phyloP scores from a whole-genome alignment of 1,140 invertebrate species.

The Mizuhopecten yessoensis region DNA sequence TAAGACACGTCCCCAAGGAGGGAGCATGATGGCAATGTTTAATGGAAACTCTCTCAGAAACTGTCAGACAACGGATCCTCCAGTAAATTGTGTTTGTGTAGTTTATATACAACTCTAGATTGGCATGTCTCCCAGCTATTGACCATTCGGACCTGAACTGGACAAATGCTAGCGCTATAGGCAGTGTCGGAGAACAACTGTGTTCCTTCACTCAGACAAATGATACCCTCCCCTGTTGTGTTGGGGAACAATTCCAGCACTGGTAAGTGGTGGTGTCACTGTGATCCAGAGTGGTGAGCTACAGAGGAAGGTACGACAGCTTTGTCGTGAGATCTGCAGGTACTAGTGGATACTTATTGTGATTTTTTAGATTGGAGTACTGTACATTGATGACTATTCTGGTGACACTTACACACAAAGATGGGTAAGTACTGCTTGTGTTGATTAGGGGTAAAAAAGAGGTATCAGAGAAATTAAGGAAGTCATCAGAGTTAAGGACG shows the following conservation, averaged over 20 bases:
- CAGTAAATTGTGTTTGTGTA: conserved; percentile 14
- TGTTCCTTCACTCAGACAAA: neutral
- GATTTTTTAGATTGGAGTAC: neutral
- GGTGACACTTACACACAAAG: neutral
- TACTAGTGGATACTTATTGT: neutral
- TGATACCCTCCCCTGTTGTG: no score
- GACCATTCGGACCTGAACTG: neutral
- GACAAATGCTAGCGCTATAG: neutral
- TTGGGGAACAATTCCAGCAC: neutral
- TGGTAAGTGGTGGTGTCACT: neutral
- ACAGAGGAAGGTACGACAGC: neutral
- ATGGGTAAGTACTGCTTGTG: neutral
- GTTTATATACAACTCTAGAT: neutral
- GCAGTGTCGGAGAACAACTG: neutral
- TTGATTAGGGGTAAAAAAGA: neutral
- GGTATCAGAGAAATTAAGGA: no score
- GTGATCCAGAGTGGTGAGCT: neutral
- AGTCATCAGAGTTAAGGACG: no score
- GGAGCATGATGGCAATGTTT: neutral
- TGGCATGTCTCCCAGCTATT: conserved; percentile 20
- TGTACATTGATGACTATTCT: neutral
- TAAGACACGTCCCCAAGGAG: neutral
- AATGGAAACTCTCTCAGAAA: neutral
- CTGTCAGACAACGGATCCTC: conserved; percentile 21
- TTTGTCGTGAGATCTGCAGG: neutral